Conservation (phyloP, 2,113 vertebrate species). For the Addax nasomaculatus region DNA sequence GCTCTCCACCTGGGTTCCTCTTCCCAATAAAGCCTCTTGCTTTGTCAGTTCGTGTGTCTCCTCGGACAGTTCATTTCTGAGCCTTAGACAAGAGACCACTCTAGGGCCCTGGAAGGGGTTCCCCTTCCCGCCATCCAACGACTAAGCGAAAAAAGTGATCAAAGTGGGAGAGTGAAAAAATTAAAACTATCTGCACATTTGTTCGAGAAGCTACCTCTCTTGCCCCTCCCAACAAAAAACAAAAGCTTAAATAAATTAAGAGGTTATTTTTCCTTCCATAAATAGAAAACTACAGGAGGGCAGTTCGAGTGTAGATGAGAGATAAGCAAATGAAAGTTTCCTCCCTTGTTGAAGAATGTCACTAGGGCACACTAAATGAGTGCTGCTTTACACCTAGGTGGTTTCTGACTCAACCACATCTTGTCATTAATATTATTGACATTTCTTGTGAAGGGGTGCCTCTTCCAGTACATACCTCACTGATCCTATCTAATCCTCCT, state of each 20-base stretch:
- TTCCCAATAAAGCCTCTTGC: background rate
- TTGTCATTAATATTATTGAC: background rate
- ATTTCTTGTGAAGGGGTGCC: background rate
- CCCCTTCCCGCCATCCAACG: background rate
- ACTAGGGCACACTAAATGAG: background rate
- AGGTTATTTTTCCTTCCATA: background rate
- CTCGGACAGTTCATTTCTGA: background rate
- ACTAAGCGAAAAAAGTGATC: background rate
- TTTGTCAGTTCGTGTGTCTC: background rate
- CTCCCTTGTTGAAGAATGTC: background rate
- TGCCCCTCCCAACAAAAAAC: background rate
- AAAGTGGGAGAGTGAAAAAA: background rate
- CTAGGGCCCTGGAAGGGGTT: background rate
- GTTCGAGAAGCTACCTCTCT: background rate
- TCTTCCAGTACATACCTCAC: background rate
- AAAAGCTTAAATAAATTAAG: background rate
- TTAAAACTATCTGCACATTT: background rate
- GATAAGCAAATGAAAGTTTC: background rate
- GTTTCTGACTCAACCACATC: conserved; percentile 3
- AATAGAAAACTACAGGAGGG: background rate
- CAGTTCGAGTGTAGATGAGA: background rate
- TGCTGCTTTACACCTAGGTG: background rate
- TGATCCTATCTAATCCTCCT: conserved; percentile 34
- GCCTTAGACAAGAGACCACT: background rate
- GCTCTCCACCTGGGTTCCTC: background rate